Evolutionary conservation across 2,888 invertebrate genomes (phyloP).

Genomic region (Ptilodon capucinus): DNA sequence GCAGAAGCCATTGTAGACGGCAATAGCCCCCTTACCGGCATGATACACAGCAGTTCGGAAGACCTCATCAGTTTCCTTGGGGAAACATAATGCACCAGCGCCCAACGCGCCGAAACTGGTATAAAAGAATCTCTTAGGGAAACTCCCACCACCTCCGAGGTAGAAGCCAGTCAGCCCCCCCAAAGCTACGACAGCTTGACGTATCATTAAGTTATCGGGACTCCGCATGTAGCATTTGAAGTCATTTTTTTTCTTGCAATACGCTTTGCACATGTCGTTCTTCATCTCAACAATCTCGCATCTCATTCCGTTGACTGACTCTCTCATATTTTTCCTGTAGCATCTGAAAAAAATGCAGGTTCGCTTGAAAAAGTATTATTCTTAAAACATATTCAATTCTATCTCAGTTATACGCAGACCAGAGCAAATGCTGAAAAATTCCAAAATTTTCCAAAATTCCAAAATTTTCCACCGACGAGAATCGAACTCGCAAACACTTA

Average conservation of each 20-base stretch:
- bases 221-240: constrained; percentile 46
- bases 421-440: no score
- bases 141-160: constrained; percentile 17
- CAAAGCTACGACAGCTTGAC: constrained; percentile 35
- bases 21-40: constrained; percentile 27
- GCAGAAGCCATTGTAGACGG: constrained; percentile 39
- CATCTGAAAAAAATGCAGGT: no score
- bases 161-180: constrained; percentile 38
- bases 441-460: no score
- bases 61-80: constrained; percentile 55
- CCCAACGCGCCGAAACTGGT: constrained; percentile 42
- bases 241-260: constrained; percentile 26
- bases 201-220: constrained; percentile 37
- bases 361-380: no score
- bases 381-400: no score
- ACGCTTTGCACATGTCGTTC: constrained; percentile 8
- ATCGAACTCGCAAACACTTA: no score
- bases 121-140: constrained; percentile 38
- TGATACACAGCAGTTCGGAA: constrained; percentile 40
- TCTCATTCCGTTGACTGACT: constrained; percentile 17
- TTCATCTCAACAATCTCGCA: constrained; percentile 16
- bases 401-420: no score
- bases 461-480: no score
- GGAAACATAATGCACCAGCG: constrained; percentile 54
- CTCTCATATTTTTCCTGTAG: constrained; percentile 23